Conservation (phyloP, 2,797 vertebrate species). For the Chaetodon trifasciatus region DNA sequence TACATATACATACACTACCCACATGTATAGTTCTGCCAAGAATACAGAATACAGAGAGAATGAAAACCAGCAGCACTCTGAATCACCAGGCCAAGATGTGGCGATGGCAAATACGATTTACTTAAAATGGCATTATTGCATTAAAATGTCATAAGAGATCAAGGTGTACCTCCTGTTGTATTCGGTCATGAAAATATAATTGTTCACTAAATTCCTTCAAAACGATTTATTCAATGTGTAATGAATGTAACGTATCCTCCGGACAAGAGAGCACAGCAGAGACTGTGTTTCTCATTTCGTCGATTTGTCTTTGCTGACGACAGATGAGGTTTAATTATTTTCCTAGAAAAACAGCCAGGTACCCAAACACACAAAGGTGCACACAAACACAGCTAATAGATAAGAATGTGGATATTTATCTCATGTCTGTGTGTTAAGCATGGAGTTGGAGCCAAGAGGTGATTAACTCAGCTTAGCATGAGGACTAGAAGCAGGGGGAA, state of each 20-base stretch:
- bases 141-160: conserved; percentile 14
- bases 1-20: background rate
- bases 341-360: too few relatives aligned
- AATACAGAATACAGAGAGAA: background rate
- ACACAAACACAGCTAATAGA: too few relatives aligned
- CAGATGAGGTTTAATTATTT: too few relatives aligned
- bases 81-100: background rate
- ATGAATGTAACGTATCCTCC: too few relatives aligned
- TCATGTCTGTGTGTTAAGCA: too few relatives aligned
- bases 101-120: background rate
- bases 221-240: too few relatives aligned
- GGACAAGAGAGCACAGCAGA: background rate
- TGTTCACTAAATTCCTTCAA: conserved; percentile 3
- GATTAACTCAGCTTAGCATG: too few relatives aligned
- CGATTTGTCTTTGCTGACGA: background rate
- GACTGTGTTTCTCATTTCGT: background rate
- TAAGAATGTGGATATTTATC: too few relatives aligned
- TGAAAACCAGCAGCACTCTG: background rate
- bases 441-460: too few relatives aligned
- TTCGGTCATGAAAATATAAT: conserved; percentile 20
- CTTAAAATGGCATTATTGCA: background rate
- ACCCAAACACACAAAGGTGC: too few relatives aligned
- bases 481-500: too few relatives aligned
- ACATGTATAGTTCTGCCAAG: background rate
- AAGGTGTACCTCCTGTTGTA: background rate